These are phyloP conservation scores for Hofmannophila pseudospretella DNA, from an alignment of 2,888 invertebrate genomes.

Conservation along the genomic window DNA sequence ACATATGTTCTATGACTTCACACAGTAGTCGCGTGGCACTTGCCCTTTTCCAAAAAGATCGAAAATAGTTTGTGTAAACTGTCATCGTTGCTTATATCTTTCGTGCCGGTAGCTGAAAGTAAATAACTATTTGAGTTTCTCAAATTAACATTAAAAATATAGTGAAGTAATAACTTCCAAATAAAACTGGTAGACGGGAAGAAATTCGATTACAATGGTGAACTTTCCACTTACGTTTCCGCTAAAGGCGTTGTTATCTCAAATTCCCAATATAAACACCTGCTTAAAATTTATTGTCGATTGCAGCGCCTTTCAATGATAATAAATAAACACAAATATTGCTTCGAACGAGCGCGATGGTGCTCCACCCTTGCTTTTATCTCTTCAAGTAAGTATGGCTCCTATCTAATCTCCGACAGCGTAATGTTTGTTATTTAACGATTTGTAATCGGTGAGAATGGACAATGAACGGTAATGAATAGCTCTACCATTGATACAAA, in stretches of 20 bases:
- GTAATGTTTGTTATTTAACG: slow-evolving; percentile 23
- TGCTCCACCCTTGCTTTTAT: slow-evolving; percentile 15
- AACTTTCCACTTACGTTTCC: slow-evolving; percentile 27
- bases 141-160: too few species aligned
- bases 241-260: slow-evolving; percentile 20
- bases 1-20: too few species aligned
- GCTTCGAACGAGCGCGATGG: slow-evolving; percentile 1
- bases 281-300: slow-evolving; percentile 45
- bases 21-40: too few species aligned
- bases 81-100: too few species aligned
- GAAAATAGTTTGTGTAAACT: too few species aligned
- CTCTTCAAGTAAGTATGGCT: slow-evolving; percentile 6
- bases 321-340: slow-evolving; percentile 39
- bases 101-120: too few species aligned
- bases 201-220: too few species aligned
- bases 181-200: too few species aligned
- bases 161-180: too few species aligned
- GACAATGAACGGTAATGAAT: slow-evolving; percentile 8
- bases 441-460: slow-evolving; percentile 21
- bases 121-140: too few species aligned
- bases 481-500: slow-evolving; percentile 1
- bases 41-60: too few species aligned
- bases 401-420: slow-evolving; percentile 17
- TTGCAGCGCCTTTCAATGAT: slow-evolving; percentile 22
- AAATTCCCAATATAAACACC: slow-evolving; percentile 26